Base-by-base conservation (phyloP, 1,140 invertebrate species). In the Globodera rostochiensis region DNA sequence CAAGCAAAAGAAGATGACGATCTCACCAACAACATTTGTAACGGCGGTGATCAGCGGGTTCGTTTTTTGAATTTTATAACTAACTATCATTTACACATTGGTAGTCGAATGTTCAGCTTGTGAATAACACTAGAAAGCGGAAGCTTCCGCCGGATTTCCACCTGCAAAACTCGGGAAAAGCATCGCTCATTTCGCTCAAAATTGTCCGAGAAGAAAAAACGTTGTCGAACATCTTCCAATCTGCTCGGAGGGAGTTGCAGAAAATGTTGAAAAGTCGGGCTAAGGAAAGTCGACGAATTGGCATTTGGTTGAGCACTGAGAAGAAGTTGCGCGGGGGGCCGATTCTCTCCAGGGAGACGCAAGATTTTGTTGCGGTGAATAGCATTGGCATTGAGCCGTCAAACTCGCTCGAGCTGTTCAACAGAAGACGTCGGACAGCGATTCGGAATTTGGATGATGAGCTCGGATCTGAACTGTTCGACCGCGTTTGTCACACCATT, bases 51-150 rank as follows among this genome's bases (percentile, higher is more conserved):
- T n/a, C 19, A 70, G 21, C 25, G 57, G 11, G 36, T 74, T 74
- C 0, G 25, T 53, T 19, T 7, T 21, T 73, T 11, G 5, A 36
- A 6, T 50, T 19, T 53, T 75, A 0, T 15, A 19, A 15, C 50
- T n/a, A n/a, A n/a, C 13, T 47, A 3, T 74, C 25, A 74, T 47
- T 13, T 45, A 13, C 7, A 47, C 25, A 53, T 53, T 9, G 25
- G 21, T 3, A 74, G 45, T 13, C 45, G 50, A 47, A 11, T 49
- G 11, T 45, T 67, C 21, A 77, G 69, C 7, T 66, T 77, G 21
- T 77, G 7, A 78, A 78, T 36, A 78, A 78, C 47, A 13, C 77
- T 7, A 64, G 77, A 25, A 78, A 78, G n/a, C 77, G 77, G 46
- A 78, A 69, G 47, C 6, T 50, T 6, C 25, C 77, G 11, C 7